A percentile compares a stretch with the other conserved stretches of the same genome.
Conservation (phyloP, 23 tunicate genomes). For the Oikopleura dioica region DNA sequence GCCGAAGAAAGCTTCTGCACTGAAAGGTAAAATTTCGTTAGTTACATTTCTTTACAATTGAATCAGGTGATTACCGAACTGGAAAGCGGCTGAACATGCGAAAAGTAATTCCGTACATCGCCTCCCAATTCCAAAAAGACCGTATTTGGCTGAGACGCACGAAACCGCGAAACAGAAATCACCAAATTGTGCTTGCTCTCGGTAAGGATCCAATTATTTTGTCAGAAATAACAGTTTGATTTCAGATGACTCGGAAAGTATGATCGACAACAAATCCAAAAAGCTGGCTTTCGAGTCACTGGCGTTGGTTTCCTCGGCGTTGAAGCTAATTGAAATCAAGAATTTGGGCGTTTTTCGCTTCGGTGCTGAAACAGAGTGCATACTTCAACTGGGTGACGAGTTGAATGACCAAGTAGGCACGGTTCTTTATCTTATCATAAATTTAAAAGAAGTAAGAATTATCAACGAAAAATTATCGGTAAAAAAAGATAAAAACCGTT, state of each 20-base stretch:
- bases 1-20: constrained; percentile 61
- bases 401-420: constrained; percentile 43
- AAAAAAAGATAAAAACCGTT: too few species aligned
- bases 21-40: too few species aligned
- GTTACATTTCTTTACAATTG: too few species aligned
- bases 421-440: too few species aligned
- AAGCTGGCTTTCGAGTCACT: constrained; percentile 87
- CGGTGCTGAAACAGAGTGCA: constrained; percentile 34
- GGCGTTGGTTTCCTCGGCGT: constrained; percentile 55
- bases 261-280: constrained; percentile 81
- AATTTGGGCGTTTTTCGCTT: constrained; percentile 47
- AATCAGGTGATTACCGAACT: constrained; percentile 63
- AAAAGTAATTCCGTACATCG: constrained; percentile 76
- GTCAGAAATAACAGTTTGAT: too few species aligned
- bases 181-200: constrained; percentile 79
- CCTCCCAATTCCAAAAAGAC: constrained; percentile 76
- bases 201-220: too few species aligned
- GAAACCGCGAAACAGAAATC: constrained; percentile 55
- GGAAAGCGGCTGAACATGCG: constrained; percentile 83
- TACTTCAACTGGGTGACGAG: constrained; percentile 45
- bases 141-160: constrained; percentile 83
- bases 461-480: too few species aligned
- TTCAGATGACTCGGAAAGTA: constrained; percentile 68
- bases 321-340: constrained; percentile 56
- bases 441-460: too few species aligned